Evolutionary conservation across 2,888 invertebrate genomes (phyloP), one percentile per base, ranked within the genome.

Genomic region (Eilema sororculum): DNA sequence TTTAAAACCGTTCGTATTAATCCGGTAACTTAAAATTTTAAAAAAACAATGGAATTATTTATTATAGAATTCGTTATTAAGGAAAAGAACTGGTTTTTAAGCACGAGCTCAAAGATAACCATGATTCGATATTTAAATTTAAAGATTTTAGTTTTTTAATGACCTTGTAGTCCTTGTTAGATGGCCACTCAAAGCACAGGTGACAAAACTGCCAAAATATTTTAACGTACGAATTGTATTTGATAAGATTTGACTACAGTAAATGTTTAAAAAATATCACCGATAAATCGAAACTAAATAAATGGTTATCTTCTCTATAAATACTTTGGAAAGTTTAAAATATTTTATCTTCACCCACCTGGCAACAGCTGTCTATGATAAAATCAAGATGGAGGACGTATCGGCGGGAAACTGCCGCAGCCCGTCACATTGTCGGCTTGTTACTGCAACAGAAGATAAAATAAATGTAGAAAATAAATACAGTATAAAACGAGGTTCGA

Each of bases 341-440:
- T 25, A 25, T 64, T 25, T 52, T 30, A 41, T 56, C 3, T 56
- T 13, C 63, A 80, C 82, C 81, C 74, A 91, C 90, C 89, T 90
- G 80, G 80, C 72, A 84, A 84, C 75, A 82, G 78, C 86, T 85
- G 84, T 87, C 86, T 82, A 68, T 73, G 83, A 77, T 74, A 79
- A 81, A 83, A 82, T 87, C 87, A 90, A 92, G 88, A 91, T 91
- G 90, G 89, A 86, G 78, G 86, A 85, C 79, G 79, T 74, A 76
- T 79, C 71, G 75, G 78, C 82, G 83, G 83, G 85, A 84, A 83
- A 81, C 81, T 82, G 80, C 75, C 84, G 77, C 86, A 75, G 85
- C 79, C 74, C 88, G 89, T 93, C 92, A 90, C 93, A 93, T 93
- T 86, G 91, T 92, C 90, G 89, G 87, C 89, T 90, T 85, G 86